Evolutionary conservation across 2,113 vertebrate species (phyloP).

Genomic region (Otus sunia): DNA sequence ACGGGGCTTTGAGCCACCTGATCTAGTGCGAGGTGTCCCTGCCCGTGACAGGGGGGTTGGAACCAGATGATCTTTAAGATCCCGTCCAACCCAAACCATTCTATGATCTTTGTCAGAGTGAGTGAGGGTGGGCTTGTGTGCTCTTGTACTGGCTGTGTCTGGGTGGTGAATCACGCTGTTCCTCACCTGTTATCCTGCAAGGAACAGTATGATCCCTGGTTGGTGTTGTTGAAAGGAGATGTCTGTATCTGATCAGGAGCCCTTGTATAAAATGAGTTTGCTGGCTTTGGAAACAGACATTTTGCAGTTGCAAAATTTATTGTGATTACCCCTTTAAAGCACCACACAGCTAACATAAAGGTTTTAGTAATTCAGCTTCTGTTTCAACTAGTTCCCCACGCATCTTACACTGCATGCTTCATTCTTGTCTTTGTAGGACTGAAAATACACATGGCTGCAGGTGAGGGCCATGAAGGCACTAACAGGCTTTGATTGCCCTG

Average conservation of each 20-base stretch:
- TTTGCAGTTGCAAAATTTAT: neutral
- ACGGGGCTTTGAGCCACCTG: no score
- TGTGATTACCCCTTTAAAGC: neutral
- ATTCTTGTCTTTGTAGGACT: neutral
- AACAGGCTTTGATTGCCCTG: neutral
- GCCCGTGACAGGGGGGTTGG: no score
- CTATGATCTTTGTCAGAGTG: neutral
- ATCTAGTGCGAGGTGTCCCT: no score
- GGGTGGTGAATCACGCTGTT: neutral
- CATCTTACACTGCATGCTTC: neutral
- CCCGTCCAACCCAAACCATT: no score
- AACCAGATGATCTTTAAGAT: no score
- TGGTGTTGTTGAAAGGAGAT: neutral
- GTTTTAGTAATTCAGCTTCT: neutral
- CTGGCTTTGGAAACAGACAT: neutral
- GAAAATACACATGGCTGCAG: neutral
- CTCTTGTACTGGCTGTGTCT: neutral
- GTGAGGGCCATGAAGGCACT: neutral
- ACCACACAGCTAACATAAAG: rapidly evolving
- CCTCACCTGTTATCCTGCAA: neutral
- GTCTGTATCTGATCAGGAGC: neutral
- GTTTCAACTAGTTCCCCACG: neutral
- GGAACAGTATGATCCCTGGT: neutral
- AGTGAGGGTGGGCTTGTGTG: neutral
- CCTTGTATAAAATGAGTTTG: neutral